phyloP scores from a whole-genome alignment of 1,140 invertebrate genomes.

The Drosophila pruinosa region DNA sequence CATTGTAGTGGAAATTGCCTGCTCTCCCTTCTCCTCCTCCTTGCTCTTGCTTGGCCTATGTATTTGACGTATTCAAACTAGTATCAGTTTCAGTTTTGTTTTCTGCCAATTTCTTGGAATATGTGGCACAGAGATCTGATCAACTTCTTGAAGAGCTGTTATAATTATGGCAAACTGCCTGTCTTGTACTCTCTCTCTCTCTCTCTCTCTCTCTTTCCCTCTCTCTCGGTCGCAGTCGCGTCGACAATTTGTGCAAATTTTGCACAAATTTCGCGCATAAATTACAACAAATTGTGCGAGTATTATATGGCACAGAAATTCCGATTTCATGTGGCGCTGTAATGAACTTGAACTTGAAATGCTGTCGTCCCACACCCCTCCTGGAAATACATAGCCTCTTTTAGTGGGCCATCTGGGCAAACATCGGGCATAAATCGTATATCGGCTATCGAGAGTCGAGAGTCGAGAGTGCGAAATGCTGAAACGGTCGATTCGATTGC shows the following conservation, averaged over 20 bases:
- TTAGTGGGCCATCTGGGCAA: too few relatives aligned
- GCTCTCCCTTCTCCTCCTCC: too few relatives aligned
- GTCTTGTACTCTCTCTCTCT: background rate
- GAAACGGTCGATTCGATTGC: constrained; percentile 2
- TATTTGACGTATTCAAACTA: background rate
- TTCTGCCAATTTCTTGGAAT: background rate
- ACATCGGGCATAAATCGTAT: background rate
- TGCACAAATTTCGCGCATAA: constrained; percentile 55
- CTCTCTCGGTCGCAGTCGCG: background rate
- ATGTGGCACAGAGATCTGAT: background rate
- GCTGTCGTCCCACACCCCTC: background rate
- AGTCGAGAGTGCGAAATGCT: constrained; percentile 19
- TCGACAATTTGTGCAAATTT: constrained; percentile 43
- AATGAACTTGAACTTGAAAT: constrained; percentile 76
- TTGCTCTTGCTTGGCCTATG: too few relatives aligned
- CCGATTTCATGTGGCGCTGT: constrained; percentile 41
- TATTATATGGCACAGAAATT: constrained; percentile 25
- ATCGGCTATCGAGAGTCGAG: background rate
- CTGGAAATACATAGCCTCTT: too few relatives aligned
- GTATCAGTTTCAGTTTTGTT: background rate
- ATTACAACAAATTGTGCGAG: constrained; percentile 64
- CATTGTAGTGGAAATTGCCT: too few relatives aligned
- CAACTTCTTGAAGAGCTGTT: background rate
- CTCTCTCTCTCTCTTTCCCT: background rate
- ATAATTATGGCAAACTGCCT: background rate